These are phyloP conservation scores for Autographa pulchrina DNA, from an alignment of 2,888 invertebrate genomes.

Conservation along the genomic window DNA sequence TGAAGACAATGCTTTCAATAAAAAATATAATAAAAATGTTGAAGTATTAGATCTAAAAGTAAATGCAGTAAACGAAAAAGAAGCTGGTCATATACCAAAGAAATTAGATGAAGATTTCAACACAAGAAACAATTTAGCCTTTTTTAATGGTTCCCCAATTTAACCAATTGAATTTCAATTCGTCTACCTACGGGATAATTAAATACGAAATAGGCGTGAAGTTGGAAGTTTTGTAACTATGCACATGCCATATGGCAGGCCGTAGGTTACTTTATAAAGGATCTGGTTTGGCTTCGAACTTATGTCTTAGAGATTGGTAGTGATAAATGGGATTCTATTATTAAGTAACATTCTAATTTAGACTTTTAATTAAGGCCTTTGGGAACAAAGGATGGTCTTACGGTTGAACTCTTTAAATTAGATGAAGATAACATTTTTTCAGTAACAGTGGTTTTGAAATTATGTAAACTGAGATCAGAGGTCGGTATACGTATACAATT, in stretches of 20 bases:
- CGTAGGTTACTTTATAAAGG: background rate
- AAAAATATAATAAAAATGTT: background rate
- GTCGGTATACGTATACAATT: no score
- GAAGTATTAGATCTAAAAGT: background rate
- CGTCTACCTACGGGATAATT: background rate
- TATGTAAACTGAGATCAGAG: no score
- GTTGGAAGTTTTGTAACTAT: background rate
- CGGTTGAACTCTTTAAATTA: background rate
- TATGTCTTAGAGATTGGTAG: background rate
- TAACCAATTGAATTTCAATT: background rate
- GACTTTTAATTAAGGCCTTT: background rate
- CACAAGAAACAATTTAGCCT: constrained; percentile 1
- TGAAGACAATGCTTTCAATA: background rate
- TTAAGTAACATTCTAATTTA: no score
- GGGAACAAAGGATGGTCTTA: background rate
- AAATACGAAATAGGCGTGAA: constrained; percentile 5
- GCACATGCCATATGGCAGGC: background rate
- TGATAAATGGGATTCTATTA: no score
- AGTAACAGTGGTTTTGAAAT: no score
- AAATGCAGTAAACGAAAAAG: background rate
- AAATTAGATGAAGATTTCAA: background rate
- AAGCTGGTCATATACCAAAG: background rate
- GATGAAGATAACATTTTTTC: no score
- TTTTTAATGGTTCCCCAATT: constrained; percentile 1
- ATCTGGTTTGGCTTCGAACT: background rate